Base-by-base conservation (phyloP, 2,113 vertebrate species). In the Triplophysa dalaica region DNA sequence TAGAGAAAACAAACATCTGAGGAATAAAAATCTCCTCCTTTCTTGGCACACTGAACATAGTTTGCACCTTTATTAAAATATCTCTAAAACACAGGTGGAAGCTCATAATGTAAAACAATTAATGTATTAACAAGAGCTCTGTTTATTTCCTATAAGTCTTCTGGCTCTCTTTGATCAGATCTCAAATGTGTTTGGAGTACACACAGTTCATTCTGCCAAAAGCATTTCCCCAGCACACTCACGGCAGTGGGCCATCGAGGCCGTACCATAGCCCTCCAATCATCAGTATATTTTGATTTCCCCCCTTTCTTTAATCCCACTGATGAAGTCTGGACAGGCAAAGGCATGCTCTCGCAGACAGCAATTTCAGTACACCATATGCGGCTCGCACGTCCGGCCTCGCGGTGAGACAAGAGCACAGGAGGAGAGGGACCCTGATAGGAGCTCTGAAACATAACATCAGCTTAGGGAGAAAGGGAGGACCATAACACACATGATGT, bases 261-360 rank as follows among this genome's bases (percentile, higher is more conserved):
- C 82, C 75, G 87, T 86, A 79, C 81, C 76, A 81, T 75, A 81
- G 89, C 86, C 87, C 75, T 29, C 69, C 85, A 82, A 88, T 90
- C 89, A 91, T 91, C 88, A 91, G 96, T 97, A 95, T 95, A 95
- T 96, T 95, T 91, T 89, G 93, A 95, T 95, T 95, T 94, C 48
- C 94, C 94, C 67, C 70, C 69, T 67, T 85, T 76, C 96, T 98
- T 97, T 97, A 98, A 98, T 98, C 97, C 98, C 93, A 94, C 95
- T 98, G 97, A 98, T 98, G 96, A 97, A 96, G 96, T 96, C 96
- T 96, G 96, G 94, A 97, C 97, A 96, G 95, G 96, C 96, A 93
- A 94, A 95, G 94, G 95, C 96, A 98, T 96, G 97, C 96, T 96
- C 95, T 94, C 91, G 88, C 94, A 95, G 95, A 97, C 96, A 94